phyloP scores from a whole-genome alignment of 2,888 invertebrate genomes.

The Hyposoter didymator region DNA sequence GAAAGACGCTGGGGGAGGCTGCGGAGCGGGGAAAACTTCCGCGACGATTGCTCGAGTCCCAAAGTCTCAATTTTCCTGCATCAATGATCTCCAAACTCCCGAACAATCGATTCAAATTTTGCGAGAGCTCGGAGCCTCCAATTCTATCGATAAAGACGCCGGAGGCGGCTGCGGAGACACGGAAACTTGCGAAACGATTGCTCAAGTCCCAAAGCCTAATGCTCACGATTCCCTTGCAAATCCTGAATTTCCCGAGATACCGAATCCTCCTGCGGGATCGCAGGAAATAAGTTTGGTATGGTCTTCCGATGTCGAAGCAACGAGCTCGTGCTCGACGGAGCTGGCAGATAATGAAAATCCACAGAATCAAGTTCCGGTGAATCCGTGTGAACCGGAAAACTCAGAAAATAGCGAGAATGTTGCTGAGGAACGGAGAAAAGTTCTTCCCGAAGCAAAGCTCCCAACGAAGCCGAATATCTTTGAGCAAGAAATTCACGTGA shows the following conservation, averaged over 20 bases:
- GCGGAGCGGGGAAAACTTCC: not conserved
- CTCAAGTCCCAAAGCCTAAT: not conserved
- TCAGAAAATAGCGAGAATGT: not conserved
- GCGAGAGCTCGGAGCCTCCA: no score
- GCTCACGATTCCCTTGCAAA: not conserved
- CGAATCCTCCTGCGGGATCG: not conserved
- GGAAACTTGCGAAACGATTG: not conserved
- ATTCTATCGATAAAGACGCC: not conserved
- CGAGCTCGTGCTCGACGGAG: not conserved
- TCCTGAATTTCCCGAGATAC: not conserved
- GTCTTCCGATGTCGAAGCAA: not conserved
- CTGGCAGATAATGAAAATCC: not conserved
- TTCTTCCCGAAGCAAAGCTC: slow-evolving; percentile 41
- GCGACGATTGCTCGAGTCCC: not conserved
- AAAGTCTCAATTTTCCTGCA: no score
- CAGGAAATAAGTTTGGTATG: not conserved
- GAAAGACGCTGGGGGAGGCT: not conserved
- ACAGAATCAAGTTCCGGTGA: not conserved
- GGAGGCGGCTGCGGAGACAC: no score
- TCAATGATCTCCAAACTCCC: not conserved
- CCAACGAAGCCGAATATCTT: not conserved
- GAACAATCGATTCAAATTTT: not conserved
- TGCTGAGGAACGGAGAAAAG: slow-evolving; percentile 51
- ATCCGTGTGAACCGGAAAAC: not conserved
- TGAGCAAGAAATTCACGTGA: not conserved